Evolutionary conservation across 2,888 invertebrate species (phyloP).

Genomic region (Synergus itoensis): DNA sequence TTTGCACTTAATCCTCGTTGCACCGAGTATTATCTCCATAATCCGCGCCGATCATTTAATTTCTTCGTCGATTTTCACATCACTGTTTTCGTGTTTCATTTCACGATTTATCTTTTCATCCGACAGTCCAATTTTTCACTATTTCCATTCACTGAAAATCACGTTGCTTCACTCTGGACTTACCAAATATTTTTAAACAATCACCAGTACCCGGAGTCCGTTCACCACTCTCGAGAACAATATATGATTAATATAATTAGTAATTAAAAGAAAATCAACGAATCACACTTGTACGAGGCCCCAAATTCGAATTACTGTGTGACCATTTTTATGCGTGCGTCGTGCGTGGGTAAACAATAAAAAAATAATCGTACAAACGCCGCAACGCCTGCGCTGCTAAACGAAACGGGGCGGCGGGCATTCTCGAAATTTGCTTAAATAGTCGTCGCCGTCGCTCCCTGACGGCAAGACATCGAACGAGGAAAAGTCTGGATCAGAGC

Average conservation of each 20-base stretch:
- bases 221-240: conserved; percentile 8
- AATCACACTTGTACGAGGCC: conserved; percentile 48
- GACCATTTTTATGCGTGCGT: conserved; percentile 62
- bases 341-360: conserved; percentile 50
- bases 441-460: conserved; percentile 80
- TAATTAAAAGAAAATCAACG: conserved; percentile 16
- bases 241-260: conserved; percentile 32
- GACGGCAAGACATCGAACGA: conserved; percentile 76
- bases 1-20: conserved; percentile 39
- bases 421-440: conserved; percentile 80
- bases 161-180: conserved; percentile 29
- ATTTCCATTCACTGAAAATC: neutral
- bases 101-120: neutral
- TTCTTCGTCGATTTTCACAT: conserved; percentile 6
- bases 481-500: conserved; percentile 67
- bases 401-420: conserved; percentile 81
- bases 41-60: conserved; percentile 8
- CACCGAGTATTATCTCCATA: conserved; percentile 25
- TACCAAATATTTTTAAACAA: conserved; percentile 38
- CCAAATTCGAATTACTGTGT: conserved; percentile 59
- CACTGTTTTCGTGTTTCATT: conserved; percentile 8
- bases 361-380: conserved; percentile 69
- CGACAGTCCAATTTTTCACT: conserved; percentile 16
- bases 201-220: conserved; percentile 29
- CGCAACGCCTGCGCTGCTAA: conserved; percentile 79